Evolutionary conservation across 2,113 vertebrate genomes (phyloP).

Genomic region (Python bivittatus): DNA sequence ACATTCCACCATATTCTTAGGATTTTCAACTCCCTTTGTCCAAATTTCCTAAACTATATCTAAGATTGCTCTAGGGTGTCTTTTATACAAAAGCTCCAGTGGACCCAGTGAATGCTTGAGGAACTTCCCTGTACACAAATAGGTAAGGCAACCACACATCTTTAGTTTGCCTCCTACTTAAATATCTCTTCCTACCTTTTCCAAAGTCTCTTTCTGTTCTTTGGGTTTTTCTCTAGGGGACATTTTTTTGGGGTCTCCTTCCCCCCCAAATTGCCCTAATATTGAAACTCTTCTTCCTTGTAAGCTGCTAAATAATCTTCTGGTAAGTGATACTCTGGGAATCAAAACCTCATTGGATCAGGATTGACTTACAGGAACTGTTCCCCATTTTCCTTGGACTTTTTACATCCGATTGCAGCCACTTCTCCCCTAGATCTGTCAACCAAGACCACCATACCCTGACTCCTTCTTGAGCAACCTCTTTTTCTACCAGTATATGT

Average conservation of each 20-base stretch:
- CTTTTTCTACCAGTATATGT: too few species aligned
- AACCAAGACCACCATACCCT: too few species aligned
- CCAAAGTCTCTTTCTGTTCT: background rate
- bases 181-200: background rate
- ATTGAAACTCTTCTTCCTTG: background rate
- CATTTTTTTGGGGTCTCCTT: background rate
- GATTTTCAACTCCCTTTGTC: background rate
- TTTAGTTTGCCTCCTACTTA: background rate
- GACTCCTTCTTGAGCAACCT: too few species aligned
- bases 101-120: background rate
- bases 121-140: background rate
- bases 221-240: background rate
- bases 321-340: background rate
- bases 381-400: too few species aligned
- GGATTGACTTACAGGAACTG: background rate
- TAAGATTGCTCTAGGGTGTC: background rate
- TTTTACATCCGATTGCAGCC: too few species aligned
- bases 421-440: too few species aligned
- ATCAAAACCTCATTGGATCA: background rate
- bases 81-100: background rate
- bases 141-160: background rate
- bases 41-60: background rate
- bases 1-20: background rate
- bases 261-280: background rate
- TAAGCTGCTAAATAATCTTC: background rate